Base-by-base conservation (phyloP, 2,113 vertebrate genomes). In the Salminus brasiliensis region DNA sequence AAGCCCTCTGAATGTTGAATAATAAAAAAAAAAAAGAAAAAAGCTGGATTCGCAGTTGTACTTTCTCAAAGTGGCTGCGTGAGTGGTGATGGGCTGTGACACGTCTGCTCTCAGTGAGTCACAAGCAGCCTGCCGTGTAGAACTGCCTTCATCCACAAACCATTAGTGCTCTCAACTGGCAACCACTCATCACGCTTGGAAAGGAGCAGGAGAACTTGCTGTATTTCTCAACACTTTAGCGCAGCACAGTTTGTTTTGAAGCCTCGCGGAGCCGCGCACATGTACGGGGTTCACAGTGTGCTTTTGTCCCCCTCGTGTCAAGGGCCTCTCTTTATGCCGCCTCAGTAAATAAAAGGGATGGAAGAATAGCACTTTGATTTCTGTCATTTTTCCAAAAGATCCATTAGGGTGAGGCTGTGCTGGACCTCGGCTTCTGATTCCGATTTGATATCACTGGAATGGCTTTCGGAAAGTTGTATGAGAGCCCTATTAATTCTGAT, bases 171-270 rank as follows among this genome's bases (percentile, higher is more conserved):
- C 80, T 76, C 83, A 86, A 81, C 84, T 72, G 76, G 73, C 34
- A 63, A 60, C 85, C 84, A 80, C 41, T 86, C 84, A 82, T 85
- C 83, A 21, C 76, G 5, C 77, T 69, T 69, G 80, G 78, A 74
- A 72, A 78, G 84, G 84, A 62, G 86, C 87, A 83, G 73, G 80
- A 90, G 72, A 74, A 32, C 25, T 82, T 59, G 75, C 76, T 79
- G 67, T 69, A 52, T 87, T 82, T 85, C 86, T 82, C 68, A 85
- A 84, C 39, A 85, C 85, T 83, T 84, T 78, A 85, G 34, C 66
- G 67, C 74, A 74, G 75, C 81, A 55, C 86, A 84, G 87, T 86
- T 91, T 85, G 87, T 86, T 92, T 89, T 90, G 86, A 89, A 86
- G 86, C 80, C 81, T 87, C 30, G 67, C 86, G 63, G 68, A 87